phyloP scores from a whole-genome alignment of 2,797 vertebrate species.

The Myotis vivesi region DNA sequence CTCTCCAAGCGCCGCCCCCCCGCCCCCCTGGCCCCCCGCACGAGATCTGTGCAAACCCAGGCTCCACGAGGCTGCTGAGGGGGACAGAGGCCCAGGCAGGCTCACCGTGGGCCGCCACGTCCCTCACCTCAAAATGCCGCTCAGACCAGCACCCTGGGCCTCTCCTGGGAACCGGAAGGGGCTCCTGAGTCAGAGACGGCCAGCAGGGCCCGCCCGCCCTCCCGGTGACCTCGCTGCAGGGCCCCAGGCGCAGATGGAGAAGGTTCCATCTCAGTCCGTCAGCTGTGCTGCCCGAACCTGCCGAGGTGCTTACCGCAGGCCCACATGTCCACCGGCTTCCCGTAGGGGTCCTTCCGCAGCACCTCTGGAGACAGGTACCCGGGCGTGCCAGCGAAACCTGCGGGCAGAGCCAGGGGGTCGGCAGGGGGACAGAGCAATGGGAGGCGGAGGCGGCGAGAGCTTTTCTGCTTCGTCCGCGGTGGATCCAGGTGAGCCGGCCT shows the following conservation, averaged over 20 bases:
- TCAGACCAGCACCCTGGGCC: background rate
- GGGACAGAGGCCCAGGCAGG: too few species aligned
- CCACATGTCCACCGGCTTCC: constrained; percentile 99
- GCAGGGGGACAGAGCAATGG: background rate
- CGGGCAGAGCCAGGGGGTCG: constrained; percentile 1
- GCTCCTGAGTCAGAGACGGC: background rate
- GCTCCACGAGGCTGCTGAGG: too few species aligned
- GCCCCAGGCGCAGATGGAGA: too few species aligned
- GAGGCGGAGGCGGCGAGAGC: background rate
- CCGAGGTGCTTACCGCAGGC: constrained; percentile 91
- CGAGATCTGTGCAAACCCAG: background rate
- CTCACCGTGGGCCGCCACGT: background rate
- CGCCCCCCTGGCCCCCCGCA: too few species aligned
- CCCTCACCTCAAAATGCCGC: background rate
- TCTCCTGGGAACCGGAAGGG: background rate
- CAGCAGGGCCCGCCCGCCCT: background rate
- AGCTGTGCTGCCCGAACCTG: background rate
- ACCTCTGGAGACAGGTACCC: constrained; percentile 98
- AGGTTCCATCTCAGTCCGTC: too few species aligned
- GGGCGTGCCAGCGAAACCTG: constrained; percentile 97
- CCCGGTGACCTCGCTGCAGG: background rate
- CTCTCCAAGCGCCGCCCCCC: too few species aligned
- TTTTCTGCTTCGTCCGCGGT: background rate
- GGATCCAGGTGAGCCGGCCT: background rate
- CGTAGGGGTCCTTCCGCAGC: constrained; percentile 96